Evolutionary conservation across 2,888 invertebrate genomes (phyloP), one percentile per base, ranked within the genome.

Genomic region (Caenorhabditis wallacei): DNA sequence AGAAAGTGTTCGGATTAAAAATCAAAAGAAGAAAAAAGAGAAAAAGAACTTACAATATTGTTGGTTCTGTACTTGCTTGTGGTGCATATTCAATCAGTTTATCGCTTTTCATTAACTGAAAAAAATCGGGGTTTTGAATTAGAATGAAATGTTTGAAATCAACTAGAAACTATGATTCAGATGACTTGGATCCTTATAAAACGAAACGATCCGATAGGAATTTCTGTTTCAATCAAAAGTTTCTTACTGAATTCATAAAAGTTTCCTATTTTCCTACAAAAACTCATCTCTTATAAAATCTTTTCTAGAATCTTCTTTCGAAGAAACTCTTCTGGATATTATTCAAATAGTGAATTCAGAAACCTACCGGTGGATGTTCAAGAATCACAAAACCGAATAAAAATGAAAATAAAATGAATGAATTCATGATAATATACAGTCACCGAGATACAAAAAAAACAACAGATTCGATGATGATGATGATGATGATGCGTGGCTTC

Each of bases 41-140:
- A 63, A 30, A 68, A 66, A 66, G 26, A 0, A 68, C 76, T 68
- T 40, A 78, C 78, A 54, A 46, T 54, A 63, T 13, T 8, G 69
- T 69, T 11, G 85, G 53, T 37, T 85, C 80, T 43, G 78, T 76
- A 63, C 46, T 66, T 30, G 80, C 83, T 63, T 82, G 80, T 53
- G 80, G 79, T 48, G 82, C 82, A 53, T 86, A 85, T n/a, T 84
- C 87, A 64, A 88, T 87, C 66, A 87, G 80, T 68, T 88, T 88
- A 80, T 88, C 88, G 20, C 86, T 86, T 82, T 85, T 84, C 43
- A 85, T 85, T 8, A 74, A 13, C 82, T 82, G 70, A 56, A 78
- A 69, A 59, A 10, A 8, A 35, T n/a, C n/a, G n/a, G n/a, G n/a
- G n/a, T n/a, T n/a, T n/a, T n/a, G n/a, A n/a, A n/a, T n/a, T n/a